phyloP scores from a whole-genome alignment of 1,140 invertebrate species.

The Calliopsis andreniformis region DNA sequence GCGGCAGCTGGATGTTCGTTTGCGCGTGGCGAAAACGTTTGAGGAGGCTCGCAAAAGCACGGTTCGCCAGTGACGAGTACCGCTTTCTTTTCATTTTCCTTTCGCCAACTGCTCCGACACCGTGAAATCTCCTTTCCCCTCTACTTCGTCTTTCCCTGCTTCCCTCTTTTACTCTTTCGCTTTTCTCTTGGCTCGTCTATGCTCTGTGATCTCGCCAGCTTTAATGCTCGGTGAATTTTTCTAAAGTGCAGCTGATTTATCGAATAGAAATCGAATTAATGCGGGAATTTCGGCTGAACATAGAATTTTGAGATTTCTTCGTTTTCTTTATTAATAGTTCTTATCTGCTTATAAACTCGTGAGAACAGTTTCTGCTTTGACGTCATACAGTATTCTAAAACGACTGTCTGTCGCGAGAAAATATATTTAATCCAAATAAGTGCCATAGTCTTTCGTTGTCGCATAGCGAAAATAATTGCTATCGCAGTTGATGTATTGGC shows the following conservation, averaged over 20 bases:
- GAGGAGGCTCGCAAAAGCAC: not conserved
- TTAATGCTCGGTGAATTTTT: constrained; percentile 63
- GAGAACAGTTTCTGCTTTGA: too few relatives aligned
- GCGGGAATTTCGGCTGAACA: too few relatives aligned
- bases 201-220: constrained; percentile 25
- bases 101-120: constrained; percentile 37
- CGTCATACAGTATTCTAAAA: too few relatives aligned
- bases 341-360: too few relatives aligned
- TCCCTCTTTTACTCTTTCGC: not conserved
- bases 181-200: too few relatives aligned
- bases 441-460: too few relatives aligned
- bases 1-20: constrained; percentile 6
- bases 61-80: constrained; percentile 1
- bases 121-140: constrained; percentile 55
- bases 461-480: too few relatives aligned
- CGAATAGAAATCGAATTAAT: not conserved
- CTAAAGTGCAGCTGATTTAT: constrained; percentile 37
- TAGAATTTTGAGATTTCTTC: too few relatives aligned
- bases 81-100: constrained; percentile 29
- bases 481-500: not conserved
- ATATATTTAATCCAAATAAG: too few relatives aligned
- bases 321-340: too few relatives aligned
- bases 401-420: too few relatives aligned
- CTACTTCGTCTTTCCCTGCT: constrained; percentile 5
- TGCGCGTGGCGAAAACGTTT: not conserved